A percentile compares a stretch with the other conserved stretches of the same genome.
phyloP scores from a whole-genome alignment of 2,797 vertebrate species.

The Trichosurus vulpecula region DNA sequence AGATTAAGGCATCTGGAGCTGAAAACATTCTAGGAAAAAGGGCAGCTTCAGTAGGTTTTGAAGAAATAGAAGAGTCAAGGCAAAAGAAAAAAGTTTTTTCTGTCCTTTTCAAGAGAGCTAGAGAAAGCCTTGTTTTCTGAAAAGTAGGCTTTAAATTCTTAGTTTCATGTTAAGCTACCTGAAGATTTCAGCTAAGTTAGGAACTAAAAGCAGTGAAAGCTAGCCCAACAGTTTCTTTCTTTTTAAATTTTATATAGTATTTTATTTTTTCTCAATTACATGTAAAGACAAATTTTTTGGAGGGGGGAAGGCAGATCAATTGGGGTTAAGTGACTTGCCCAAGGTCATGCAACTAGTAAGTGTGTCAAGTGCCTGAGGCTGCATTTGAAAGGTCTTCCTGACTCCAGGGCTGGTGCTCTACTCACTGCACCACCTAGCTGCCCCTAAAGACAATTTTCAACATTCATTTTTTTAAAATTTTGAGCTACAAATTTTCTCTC shows the following conservation, averaged over 20 bases:
- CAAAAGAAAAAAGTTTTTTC: not conserved
- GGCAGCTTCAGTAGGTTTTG: not conserved
- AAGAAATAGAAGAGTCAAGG: not conserved
- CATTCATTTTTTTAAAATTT: not conserved
- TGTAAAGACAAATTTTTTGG: no score
- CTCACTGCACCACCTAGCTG: no score
- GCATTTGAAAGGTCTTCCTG: no score
- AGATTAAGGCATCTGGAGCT: not conserved
- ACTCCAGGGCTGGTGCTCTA: no score
- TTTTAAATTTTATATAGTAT: not conserved
- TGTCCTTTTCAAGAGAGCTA: not conserved
- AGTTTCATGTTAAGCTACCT: not conserved
- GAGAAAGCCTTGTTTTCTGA: not conserved
- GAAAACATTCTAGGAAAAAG: not conserved
- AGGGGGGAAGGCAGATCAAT: no score
- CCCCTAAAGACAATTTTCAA: no score
- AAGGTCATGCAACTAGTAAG: no score
- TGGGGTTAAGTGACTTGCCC: no score
- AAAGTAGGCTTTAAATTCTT: not conserved
- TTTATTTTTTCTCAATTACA: not conserved
- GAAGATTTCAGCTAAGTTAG: not conserved
- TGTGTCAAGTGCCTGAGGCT: no score
- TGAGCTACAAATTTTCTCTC: not conserved
- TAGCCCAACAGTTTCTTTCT: not conserved
- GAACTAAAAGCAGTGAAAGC: not conserved